phyloP scores from a whole-genome alignment of 2,888 invertebrate genomes.

The Apamea crenata region DNA sequence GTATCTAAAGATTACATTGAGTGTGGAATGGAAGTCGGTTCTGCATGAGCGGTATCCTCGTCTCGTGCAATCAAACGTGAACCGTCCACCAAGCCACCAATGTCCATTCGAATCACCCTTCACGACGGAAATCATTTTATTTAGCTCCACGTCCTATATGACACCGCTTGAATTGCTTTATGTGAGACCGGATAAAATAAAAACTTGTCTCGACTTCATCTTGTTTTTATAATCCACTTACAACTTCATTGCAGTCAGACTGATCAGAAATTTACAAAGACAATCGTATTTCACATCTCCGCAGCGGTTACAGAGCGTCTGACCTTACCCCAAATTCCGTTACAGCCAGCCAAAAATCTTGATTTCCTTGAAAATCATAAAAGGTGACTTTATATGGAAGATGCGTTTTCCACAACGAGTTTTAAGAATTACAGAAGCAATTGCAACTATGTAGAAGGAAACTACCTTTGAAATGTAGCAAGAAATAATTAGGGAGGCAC shows the following conservation, averaged over 20 bases:
- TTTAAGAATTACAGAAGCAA: conserved; percentile 17
- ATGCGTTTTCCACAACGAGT: conserved; percentile 44
- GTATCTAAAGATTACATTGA: conserved; percentile 58
- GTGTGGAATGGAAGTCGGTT: conserved; percentile 72
- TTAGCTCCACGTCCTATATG: conserved; percentile 62
- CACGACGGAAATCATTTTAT: conserved; percentile 77
- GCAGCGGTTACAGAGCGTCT: conserved; percentile 40
- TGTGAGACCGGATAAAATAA: conserved; percentile 46
- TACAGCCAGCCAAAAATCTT: conserved; percentile 51
- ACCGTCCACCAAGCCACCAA: conserved; percentile 79
- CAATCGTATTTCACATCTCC: conserved; percentile 55
- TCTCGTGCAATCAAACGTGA: conserved; percentile 85
- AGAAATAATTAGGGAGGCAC: conserved; percentile 69
- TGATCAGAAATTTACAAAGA: conserved; percentile 28
- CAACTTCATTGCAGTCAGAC: conserved; percentile 27
- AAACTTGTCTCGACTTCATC: conserved; percentile 26
- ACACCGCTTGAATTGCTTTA: conserved; percentile 67
- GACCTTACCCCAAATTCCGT: conserved; percentile 68
- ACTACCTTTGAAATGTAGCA: conserved; percentile 64
- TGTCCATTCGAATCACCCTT: conserved; percentile 79
- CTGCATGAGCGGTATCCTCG: conserved; percentile 84
- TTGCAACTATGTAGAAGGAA: conserved; percentile 36
- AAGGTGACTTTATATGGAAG: conserved; percentile 49
- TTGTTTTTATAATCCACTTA: conserved; percentile 33
- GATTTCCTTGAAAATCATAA: conserved; percentile 67